These are phyloP conservation scores for Eurystomus gularis DNA, from an alignment of 2,113 vertebrate genomes.

Conservation along the genomic window DNA sequence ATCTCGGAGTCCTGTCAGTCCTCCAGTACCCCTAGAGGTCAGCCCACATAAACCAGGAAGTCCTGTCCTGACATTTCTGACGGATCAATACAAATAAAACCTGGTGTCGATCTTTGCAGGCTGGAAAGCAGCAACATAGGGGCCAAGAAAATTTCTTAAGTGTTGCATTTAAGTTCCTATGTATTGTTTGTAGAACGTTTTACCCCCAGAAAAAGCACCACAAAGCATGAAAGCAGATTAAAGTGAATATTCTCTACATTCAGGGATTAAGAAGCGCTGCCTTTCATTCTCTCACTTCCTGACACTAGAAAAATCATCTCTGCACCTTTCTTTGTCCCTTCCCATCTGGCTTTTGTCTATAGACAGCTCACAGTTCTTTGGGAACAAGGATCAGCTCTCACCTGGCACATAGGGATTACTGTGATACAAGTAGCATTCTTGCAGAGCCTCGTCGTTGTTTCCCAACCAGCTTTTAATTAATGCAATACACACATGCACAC, in stretches of 20 bases:
- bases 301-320: background rate
- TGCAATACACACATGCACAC: too few relatives aligned
- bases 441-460: background rate
- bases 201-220: background rate
- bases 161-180: background rate
- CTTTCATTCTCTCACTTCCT: background rate
- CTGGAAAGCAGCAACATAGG: background rate
- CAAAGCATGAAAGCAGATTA: background rate
- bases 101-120: background rate
- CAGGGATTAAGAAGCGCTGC: background rate
- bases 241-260: accelerated
- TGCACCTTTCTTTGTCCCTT: background rate
- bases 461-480: background rate
- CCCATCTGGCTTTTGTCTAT: background rate
- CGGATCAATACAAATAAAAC: background rate
- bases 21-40: background rate
- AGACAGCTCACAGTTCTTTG: background rate
- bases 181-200: background rate
- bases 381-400: background rate
- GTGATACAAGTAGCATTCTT: background rate
- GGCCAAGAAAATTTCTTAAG: background rate
- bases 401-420: background rate
- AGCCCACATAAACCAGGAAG: background rate
- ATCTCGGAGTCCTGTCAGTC: background rate
- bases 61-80: background rate